Conservation (phyloP, 2,113 vertebrate species). For the Cisticola juncidis region DNA sequence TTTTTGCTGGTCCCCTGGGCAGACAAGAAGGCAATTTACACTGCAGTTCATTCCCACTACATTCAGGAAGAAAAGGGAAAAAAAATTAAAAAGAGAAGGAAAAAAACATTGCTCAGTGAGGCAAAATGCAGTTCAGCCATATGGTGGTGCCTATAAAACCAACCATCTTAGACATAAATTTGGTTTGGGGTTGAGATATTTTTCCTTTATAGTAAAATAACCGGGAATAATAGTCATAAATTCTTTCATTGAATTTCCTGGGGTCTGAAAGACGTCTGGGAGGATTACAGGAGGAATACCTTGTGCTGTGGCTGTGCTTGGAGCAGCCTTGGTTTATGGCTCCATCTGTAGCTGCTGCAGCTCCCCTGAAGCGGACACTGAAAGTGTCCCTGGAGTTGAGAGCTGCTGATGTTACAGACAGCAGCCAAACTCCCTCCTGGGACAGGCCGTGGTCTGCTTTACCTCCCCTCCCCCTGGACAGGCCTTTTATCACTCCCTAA, state of each 20-base stretch:
- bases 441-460: background rate
- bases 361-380: background rate
- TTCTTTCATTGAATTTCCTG: background rate
- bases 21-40: background rate
- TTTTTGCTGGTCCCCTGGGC: conserved; percentile 32
- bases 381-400: background rate
- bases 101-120: background rate
- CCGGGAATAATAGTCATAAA: background rate
- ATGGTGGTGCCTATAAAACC: background rate
- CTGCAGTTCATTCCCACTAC: background rate
- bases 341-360: background rate
- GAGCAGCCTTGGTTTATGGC: background rate
- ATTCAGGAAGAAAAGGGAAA: background rate
- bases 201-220: conserved; percentile 1
- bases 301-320: background rate
- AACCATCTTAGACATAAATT: background rate
- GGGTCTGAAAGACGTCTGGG: background rate
- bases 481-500: background rate
- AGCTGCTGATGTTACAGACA: rapidly evolving
- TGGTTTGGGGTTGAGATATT: background rate
- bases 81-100: too few relatives aligned
- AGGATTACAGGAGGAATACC: background rate
- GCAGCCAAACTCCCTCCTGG: background rate
- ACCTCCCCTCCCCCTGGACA: background rate
- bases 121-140: background rate